These are phyloP conservation scores for Polietes domitor DNA, from an alignment of 2,888 invertebrate species.

Conservation along the genomic window DNA sequence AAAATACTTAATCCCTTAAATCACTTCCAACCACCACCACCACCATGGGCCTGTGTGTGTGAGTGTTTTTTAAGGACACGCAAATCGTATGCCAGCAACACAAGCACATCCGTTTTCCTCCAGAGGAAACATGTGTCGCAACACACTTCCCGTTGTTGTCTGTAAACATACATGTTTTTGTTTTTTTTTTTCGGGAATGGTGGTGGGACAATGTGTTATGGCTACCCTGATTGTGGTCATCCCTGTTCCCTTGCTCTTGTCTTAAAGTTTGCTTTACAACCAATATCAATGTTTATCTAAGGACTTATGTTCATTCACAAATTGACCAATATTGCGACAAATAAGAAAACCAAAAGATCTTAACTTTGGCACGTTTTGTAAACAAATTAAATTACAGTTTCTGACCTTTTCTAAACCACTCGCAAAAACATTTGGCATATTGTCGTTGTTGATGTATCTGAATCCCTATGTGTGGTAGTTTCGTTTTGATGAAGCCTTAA, in stretches of 20 bases:
- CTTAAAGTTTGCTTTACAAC: not conserved
- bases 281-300: not conserved
- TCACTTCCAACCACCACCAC: too few relatives aligned
- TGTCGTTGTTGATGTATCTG: not conserved
- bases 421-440: too few relatives aligned
- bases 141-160: not conserved
- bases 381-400: constrained; percentile 38
- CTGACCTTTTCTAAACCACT: not conserved
- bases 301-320: not conserved
- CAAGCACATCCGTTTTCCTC: constrained; percentile 4
- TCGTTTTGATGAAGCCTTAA: too few relatives aligned
- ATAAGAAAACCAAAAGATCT: not conserved
- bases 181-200: not conserved
- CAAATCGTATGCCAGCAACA: too few relatives aligned
- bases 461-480: too few relatives aligned
- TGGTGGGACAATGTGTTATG: not conserved
- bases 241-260: not conserved
- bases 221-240: not conserved
- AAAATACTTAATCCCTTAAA: too few relatives aligned
- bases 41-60: too few relatives aligned
- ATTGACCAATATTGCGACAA: not conserved
- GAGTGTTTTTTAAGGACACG: too few relatives aligned
- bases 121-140: not conserved
- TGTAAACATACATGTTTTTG: not conserved
- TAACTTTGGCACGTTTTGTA: constrained; percentile 31